Conservation (phyloP, 2,888 invertebrate genomes). For the Acleris literana region DNA sequence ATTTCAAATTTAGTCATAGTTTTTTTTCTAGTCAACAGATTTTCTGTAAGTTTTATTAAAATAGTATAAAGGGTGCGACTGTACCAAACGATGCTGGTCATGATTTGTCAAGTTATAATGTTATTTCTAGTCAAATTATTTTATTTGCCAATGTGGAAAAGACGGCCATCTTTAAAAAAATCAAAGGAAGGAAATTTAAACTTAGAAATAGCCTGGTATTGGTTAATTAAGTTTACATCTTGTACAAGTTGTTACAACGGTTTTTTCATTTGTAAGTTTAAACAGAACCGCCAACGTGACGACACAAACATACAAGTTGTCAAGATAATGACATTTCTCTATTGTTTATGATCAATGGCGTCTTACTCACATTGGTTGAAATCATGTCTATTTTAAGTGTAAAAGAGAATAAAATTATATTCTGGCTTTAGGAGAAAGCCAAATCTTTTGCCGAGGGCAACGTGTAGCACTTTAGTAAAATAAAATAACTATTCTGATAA, state of each 20-base stretch:
- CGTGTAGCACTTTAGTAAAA: constrained; percentile 49
- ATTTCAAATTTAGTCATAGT: constrained; percentile 28
- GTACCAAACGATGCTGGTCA: constrained; percentile 61
- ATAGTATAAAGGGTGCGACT: constrained; percentile 66
- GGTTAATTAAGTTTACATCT: background rate
- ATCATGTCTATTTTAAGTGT: constrained; percentile 56
- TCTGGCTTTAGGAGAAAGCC: constrained; percentile 78
- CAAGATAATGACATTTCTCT: too few species aligned
- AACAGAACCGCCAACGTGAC: constrained; percentile 32
- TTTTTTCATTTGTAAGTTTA: constrained; percentile 37
- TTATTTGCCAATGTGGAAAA: constrained; percentile 68
- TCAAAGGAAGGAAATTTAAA: background rate
- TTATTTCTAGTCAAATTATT: constrained; percentile 82
- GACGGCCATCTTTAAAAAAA: constrained; percentile 40
- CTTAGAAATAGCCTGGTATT: background rate
- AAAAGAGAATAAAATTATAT: constrained; percentile 72
- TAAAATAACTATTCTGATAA: background rate
- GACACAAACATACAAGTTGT: too few species aligned
- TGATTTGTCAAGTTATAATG: constrained; percentile 67
- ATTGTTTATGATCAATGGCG: constrained; percentile 15
- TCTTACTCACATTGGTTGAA: constrained; percentile 65
- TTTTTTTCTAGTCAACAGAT: constrained; percentile 32
- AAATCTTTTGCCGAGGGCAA: constrained; percentile 61
- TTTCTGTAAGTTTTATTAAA: constrained; percentile 15
- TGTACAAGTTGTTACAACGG: background rate